phyloP scores from a whole-genome alignment of 2,888 invertebrate species.

The Drosophila ustulata region DNA sequence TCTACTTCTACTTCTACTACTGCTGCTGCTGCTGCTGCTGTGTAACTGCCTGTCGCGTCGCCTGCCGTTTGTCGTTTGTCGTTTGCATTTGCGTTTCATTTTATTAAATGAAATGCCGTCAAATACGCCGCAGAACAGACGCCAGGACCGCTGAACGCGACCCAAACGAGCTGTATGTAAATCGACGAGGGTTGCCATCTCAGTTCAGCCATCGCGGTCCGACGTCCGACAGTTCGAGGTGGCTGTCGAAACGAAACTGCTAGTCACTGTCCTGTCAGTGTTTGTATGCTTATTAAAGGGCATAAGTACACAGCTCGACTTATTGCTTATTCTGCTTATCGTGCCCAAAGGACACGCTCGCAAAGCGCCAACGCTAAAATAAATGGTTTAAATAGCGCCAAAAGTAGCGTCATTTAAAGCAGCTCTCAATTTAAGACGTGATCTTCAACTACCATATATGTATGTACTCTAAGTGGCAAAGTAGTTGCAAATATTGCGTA shows the following conservation, averaged over 20 bases:
- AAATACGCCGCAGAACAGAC: conserved; percentile 61
- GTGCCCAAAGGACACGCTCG: not conserved
- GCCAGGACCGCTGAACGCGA: conserved; percentile 37
- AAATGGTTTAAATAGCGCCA: not conserved
- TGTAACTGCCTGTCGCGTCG: conserved; percentile 41
- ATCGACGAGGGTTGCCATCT: conserved; percentile 53
- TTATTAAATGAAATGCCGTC: conserved; percentile 75
- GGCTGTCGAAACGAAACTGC: conserved; percentile 6
- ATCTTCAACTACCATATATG: not conserved
- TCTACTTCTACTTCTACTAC: not conserved
- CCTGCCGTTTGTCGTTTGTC: conserved; percentile 51
- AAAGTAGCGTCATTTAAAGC: not conserved
- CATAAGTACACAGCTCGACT: conserved; percentile 10
- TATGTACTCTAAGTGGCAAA: not conserved
- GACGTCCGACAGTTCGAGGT: too few species aligned
- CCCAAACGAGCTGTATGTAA: conserved; percentile 56
- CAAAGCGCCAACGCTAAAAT: not conserved
- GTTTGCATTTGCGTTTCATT: conserved; percentile 72
- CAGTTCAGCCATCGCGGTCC: conserved; percentile 19
- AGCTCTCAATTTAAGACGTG: not conserved
- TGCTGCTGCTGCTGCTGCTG: conserved; percentile 11
- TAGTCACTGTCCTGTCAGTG: conserved; percentile 22
- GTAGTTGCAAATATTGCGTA: conserved; percentile 9
- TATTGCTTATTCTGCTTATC: conserved; percentile 17
- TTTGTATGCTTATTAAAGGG: conserved; percentile 13